These are phyloP conservation scores for Graphium colonna DNA, from an alignment of 2,888 invertebrate genomes.

Conservation along the genomic window DNA sequence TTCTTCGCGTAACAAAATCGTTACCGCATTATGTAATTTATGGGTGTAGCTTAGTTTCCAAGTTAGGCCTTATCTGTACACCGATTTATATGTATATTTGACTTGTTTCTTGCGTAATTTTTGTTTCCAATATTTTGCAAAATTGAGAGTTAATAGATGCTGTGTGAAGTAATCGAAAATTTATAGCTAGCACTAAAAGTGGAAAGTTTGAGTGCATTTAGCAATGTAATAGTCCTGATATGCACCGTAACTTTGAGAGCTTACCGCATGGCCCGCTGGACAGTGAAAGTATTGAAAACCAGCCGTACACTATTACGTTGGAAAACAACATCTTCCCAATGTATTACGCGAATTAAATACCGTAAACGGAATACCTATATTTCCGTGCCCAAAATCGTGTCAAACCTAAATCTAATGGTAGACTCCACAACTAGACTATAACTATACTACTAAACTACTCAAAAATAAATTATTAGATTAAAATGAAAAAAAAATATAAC, in stretches of 20 bases:
- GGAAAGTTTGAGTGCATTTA: slow-evolving; percentile 16
- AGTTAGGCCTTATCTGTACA: slow-evolving; percentile 26
- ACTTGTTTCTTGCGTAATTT: not conserved
- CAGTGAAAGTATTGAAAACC: slow-evolving; percentile 28
- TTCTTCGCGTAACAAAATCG: slow-evolving; percentile 48
- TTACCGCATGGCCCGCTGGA: slow-evolving; percentile 21
- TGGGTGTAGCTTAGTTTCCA: slow-evolving; percentile 39
- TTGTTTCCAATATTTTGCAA: slow-evolving; percentile 11
- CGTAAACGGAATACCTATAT: too few relatives aligned
- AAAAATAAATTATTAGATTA: too few relatives aligned
- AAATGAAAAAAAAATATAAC: too few relatives aligned
- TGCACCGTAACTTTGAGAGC: slow-evolving; percentile 23
- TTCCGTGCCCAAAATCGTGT: too few relatives aligned
- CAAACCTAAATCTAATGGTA: too few relatives aligned
- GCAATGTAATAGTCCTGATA: slow-evolving; percentile 17
- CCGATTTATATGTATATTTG: not conserved
- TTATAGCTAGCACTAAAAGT: not conserved
- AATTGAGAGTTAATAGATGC: slow-evolving; percentile 38
- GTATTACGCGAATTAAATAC: not conserved
- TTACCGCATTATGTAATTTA: slow-evolving; percentile 54
- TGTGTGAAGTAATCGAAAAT: too few relatives aligned
- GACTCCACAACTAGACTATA: too few relatives aligned
- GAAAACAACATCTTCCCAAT: slow-evolving; percentile 4
- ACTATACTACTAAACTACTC: too few relatives aligned
- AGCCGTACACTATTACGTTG: slow-evolving; percentile 8